These are phyloP conservation scores for Herpetotheres cachinnans DNA, from an alignment of 2,113 vertebrate genomes.

Conservation along the genomic window DNA sequence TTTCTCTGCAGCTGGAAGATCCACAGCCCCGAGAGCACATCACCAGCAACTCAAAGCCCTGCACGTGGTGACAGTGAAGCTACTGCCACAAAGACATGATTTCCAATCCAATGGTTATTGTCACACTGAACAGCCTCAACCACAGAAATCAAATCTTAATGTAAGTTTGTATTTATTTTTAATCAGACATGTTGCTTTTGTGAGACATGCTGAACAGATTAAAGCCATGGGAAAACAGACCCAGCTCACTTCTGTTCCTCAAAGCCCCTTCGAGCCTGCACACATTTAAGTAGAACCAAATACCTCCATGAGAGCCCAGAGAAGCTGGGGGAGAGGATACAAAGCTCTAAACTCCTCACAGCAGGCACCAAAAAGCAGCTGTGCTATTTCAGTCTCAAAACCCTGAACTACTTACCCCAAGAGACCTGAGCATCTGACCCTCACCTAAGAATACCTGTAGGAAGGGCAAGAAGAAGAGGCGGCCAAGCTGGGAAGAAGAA, in stretches of 20 bases:
- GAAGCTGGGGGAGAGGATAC: not conserved
- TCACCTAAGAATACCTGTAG: not conserved
- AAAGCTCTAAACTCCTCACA: not conserved
- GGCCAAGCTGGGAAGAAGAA: not conserved
- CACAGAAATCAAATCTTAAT: not conserved
- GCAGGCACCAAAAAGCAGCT: not conserved
- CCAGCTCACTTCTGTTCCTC: not conserved
- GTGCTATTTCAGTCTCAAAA: slow-evolving; percentile 8
- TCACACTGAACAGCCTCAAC: not conserved
- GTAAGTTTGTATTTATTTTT: slow-evolving; percentile 8
- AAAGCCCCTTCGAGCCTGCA: not conserved
- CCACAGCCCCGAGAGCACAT: not conserved
- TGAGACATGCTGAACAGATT: not conserved
- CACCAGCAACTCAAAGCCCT: not conserved
- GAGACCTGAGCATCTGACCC: not conserved
- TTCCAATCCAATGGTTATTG: not conserved
- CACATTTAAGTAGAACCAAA: not conserved
- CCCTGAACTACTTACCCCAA: not conserved
- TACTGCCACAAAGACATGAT: not conserved
- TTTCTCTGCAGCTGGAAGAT: not conserved
- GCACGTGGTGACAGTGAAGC: not conserved
- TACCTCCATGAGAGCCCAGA: not conserved
- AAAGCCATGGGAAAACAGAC: not conserved
- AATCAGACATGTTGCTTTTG: not conserved
- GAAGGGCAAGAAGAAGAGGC: not conserved